phyloP scores from a whole-genome alignment of 2,888 invertebrate species.

The Idaea biselata region DNA sequence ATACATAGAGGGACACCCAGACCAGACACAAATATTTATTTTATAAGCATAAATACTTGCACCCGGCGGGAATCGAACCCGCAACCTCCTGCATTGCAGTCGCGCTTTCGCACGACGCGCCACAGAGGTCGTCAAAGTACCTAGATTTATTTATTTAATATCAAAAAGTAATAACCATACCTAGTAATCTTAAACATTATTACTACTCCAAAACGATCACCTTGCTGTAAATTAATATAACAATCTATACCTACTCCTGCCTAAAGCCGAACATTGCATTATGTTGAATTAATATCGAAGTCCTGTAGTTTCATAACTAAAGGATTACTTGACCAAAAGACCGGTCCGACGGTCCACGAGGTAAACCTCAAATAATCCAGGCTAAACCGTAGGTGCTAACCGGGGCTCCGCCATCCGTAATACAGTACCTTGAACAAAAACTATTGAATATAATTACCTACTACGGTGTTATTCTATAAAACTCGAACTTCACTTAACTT shows the following conservation, averaged over 20 bases:
- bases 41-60: no score
- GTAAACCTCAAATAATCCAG: slow-evolving; percentile 76
- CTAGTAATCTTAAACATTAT: neutral
- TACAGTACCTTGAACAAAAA: slow-evolving; percentile 37
- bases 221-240: neutral
- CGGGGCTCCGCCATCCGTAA: slow-evolving; percentile 42
- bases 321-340: slow-evolving; percentile 72
- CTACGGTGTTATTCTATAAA: slow-evolving; percentile 10
- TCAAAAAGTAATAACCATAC: neutral
- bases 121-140: no score
- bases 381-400: slow-evolving; percentile 74
- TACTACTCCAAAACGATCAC: neutral
- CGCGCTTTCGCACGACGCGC: no score
- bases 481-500: slow-evolving; percentile 6
- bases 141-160: no score
- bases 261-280: neutral
- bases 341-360: slow-evolving; percentile 50
- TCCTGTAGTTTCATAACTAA: slow-evolving; percentile 55
- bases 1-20: no score
- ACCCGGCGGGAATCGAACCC: no score
- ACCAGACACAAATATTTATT: no score
- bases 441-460: slow-evolving; percentile 59
- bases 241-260: slow-evolving; percentile 19
- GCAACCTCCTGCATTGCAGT: no score
- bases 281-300: slow-evolving; percentile 45